Evolutionary conservation across 2,113 vertebrate species (phyloP).

Genomic region (Urocynchramus pylzowi): DNA sequence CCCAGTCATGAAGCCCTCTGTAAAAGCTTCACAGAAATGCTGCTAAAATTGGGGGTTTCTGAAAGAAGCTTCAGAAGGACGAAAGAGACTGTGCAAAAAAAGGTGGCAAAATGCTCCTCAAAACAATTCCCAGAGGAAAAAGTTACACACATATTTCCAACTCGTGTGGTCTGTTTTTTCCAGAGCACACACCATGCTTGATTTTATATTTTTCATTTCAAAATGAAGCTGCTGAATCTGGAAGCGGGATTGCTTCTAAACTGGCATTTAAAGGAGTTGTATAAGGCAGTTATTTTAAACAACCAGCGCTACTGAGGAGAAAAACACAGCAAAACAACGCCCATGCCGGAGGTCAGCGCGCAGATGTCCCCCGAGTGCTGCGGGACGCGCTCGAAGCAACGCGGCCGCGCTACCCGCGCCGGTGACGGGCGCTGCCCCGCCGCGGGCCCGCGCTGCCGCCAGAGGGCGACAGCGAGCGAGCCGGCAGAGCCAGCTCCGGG

Average conservation of each 20-base stretch:
- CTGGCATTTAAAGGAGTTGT: not conserved
- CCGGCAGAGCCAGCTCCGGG: not conserved
- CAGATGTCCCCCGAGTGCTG: not conserved
- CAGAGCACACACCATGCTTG: not conserved
- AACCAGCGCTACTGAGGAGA: not conserved
- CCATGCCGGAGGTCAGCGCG: fast-evolving
- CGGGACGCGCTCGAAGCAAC: not conserved
- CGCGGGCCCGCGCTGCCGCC: not conserved
- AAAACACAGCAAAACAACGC: not conserved
- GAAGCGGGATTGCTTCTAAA: not conserved
- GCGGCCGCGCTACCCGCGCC: not conserved
- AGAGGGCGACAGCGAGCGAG: not conserved
- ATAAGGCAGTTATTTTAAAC: not conserved
- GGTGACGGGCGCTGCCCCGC: not conserved
- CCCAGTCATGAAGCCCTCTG: fast-evolving
- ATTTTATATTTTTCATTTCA: not conserved
- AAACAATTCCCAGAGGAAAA: not conserved
- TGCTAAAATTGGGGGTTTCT: not conserved
- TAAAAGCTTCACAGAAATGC: not conserved
- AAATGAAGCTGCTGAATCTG: not conserved
- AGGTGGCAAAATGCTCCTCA: not conserved
- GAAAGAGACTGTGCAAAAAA: not conserved
- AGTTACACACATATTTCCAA: not conserved
- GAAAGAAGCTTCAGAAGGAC: not conserved
- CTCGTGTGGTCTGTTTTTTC: not conserved